Evolutionary conservation across 2,888 invertebrate species (phyloP).

Genomic region (Atethmia centrago): DNA sequence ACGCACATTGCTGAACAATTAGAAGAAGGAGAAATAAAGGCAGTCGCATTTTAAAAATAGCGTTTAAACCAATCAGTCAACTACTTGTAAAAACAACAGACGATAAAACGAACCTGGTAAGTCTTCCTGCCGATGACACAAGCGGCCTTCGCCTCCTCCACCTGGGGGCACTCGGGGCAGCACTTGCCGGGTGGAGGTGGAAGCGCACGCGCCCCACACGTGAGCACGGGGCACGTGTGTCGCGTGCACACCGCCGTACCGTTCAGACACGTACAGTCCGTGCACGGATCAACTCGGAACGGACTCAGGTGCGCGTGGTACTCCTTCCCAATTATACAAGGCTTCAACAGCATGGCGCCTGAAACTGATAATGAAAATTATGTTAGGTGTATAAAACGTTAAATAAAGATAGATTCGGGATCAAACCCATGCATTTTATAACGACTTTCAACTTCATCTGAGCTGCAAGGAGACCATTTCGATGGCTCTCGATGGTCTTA

Average conservation of each 20-base stretch:
- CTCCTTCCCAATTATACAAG: conserved; percentile 93
- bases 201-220: conserved; percentile 95
- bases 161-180: conserved; percentile 94
- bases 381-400: conserved; percentile 3
- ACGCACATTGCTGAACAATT: conserved; percentile 2
- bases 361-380: conserved; percentile 71
- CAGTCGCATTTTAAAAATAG: not conserved
- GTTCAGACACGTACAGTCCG: conserved; percentile 95
- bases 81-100: not conserved
- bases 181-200: conserved; percentile 92
- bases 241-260: conserved; percentile 95
- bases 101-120: conserved; percentile 91
- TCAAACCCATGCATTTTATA: not conserved
- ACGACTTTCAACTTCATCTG: not conserved
- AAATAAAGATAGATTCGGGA: not conserved
- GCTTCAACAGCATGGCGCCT: conserved; percentile 81
- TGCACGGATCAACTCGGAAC: conserved; percentile 94
- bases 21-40: not conserved
- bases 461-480: not conserved
- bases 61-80: not conserved
- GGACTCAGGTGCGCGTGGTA: conserved; percentile 91
- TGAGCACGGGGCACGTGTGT: conserved; percentile 96
- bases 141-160: conserved; percentile 92
- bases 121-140: conserved; percentile 92
- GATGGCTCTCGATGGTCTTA: not conserved